Base-by-base conservation (phyloP, 2,113 vertebrate genomes). In the Urocynchramus pylzowi region DNA sequence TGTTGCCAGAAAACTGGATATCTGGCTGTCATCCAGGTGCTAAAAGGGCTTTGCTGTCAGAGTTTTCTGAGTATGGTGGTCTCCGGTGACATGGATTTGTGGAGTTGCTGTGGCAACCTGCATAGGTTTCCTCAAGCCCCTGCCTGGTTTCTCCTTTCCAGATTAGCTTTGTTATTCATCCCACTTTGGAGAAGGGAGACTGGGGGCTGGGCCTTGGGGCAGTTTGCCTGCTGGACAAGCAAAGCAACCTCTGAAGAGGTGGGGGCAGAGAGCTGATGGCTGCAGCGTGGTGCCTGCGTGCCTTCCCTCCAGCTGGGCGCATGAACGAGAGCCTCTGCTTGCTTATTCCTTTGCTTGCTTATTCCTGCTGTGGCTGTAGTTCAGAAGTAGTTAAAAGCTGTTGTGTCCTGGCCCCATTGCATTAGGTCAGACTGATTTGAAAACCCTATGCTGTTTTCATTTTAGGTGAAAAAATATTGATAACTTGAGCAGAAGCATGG, bases 31-130 rank as follows among this genome's bases (percentile, higher is more conserved):
- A 37, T 77, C 84, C 76, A 87, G 77, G 17, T 88, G 76, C 84
- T 87, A 10, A 81, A 63, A 95, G 78, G 53, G 37, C 84, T 95
- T 87, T 78, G 39, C 74, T 77, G 37, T 82, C 78, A 82, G 41
- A 13, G 35, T 76, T 79, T 80, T 64, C 42, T 26, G n/a, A 41
- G 20, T 27, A 0, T 45, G 64, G 71, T 93, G 77, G 63, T 87
- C 88, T 95, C 91, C 1, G 0, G 52, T 94, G 87, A 52, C 33
- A 20, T 30, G 70, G 83, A 39, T 84, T 84, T 89, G 77, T 2
- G 2, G 78, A 82, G 93, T 80, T 96, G 47, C 92, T 92, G 75
- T 89, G 90, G 91, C 80, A 97, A 85, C 84, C 30, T 67, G 49
- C 71, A 30, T 64, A 22, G 52, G 41, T 90, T 90, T 53, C 33